These are phyloP conservation scores for Tapirus indicus DNA, from an alignment of 2,797 vertebrate species.

Conservation along the genomic window DNA sequence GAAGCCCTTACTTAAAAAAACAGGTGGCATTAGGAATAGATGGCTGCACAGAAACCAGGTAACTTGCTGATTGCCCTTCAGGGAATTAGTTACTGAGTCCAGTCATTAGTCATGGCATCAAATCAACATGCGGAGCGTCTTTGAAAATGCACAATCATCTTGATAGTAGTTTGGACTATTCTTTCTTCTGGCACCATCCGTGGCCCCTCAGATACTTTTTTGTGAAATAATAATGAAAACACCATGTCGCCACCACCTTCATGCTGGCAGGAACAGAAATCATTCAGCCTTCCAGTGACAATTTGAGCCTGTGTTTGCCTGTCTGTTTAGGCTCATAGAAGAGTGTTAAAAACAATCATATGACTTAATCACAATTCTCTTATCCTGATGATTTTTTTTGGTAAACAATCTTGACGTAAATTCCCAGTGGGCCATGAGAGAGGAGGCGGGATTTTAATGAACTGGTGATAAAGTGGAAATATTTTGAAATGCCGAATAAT, in stretches of 20 bases:
- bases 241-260: background rate
- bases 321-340: background rate
- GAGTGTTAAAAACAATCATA: constrained; percentile 55
- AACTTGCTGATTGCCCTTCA: background rate
- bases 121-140: accelerated
- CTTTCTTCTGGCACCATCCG: background rate
- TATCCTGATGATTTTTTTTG: constrained; percentile 46
- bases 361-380: constrained; percentile 78
- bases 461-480: constrained; percentile 63
- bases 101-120: background rate
- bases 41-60: background rate
- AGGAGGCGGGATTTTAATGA: constrained; percentile 60
- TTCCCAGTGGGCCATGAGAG: constrained; percentile 57
- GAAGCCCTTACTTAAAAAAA: background rate
- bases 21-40: background rate
- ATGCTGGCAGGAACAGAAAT: background rate
- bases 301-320: background rate
- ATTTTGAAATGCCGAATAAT: constrained; percentile 43
- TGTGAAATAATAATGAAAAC: background rate
- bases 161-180: background rate
- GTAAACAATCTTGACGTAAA: constrained; percentile 77
- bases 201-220: background rate
- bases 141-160: background rate
- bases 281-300: background rate
- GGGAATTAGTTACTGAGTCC: background rate